Percentiles rank a stretch among this genome's conserved stretches.
Evolutionary conservation across 2,888 invertebrate species (phyloP).

Genomic region (Netelia virgata): DNA sequence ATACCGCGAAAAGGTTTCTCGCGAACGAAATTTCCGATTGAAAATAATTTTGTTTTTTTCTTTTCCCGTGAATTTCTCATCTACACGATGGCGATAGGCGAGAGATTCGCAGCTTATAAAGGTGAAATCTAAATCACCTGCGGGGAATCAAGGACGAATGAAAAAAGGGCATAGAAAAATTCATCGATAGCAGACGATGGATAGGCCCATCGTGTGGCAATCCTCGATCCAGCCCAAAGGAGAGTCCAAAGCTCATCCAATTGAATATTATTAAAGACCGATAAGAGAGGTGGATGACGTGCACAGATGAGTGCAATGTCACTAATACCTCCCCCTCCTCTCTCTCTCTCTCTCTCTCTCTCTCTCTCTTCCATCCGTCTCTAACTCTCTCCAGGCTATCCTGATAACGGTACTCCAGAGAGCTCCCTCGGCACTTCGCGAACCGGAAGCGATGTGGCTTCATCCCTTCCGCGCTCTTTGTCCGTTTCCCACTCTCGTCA

Average conservation of each 20-base stretch:
- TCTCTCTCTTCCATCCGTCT: background rate
- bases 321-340: background rate
- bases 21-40: too few species aligned
- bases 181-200: too few species aligned
- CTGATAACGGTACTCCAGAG: conserved; percentile 7
- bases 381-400: background rate
- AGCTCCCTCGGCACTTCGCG: conserved; percentile 20
- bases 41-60: too few species aligned
- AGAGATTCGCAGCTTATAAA: too few species aligned
- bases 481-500: conserved; percentile 10
- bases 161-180: too few species aligned
- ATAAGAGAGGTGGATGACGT: background rate
- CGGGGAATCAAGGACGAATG: too few species aligned
- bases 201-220: too few species aligned
- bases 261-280: background rate
- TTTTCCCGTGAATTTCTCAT: too few species aligned
- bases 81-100: too few species aligned
- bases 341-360: background rate
- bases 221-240: too few species aligned
- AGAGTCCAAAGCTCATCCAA: background rate
- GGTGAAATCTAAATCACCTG: too few species aligned
- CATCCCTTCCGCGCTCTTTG: conserved; percentile 26
- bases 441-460: conserved; percentile 47
- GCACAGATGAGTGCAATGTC: conserved; percentile 33
- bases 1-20: too few species aligned